Evolutionary conservation across 2,797 vertebrate genomes (phyloP), one percentile per base, ranked within the genome.

Genomic region (Pseudomugil gertrudae): DNA sequence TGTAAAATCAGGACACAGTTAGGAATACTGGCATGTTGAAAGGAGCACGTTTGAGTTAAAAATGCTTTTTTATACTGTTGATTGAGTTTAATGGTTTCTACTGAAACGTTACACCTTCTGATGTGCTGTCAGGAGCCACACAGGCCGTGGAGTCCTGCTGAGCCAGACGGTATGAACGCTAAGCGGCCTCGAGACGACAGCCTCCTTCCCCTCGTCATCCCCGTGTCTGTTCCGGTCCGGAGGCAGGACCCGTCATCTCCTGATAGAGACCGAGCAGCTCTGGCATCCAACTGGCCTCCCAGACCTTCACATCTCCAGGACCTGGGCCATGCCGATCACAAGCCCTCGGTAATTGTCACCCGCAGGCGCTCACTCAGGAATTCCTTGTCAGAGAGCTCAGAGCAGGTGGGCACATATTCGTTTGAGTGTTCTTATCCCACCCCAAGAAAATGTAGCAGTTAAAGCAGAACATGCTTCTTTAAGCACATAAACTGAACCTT

Each of bases 161-260:
- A 83, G 57, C 84, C 80, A 0, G 87, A 94, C 67, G 86, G 90
- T 23, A 83, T 92, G 58, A 84, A 85, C 32, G 71, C 91, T 48
- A 98, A 96, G 89, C 93, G 92, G 66, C 64, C 89, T 0, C 92
- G 95, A 23, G 96, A 97, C 29, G 97, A 98, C 74, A 94, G 91
- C 69, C 92, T 99, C 2, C 81, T 95, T 14, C 98, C 97, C 1
- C 95, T 99, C 33, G 95, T 99, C 81, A 98, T 99, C 86, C 98
- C 98, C 0, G 98, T 99, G 48, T 99, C 98, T 0, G 98, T 99
- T 57, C 98, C 98, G 0, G 98, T 99, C 66, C 94, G 92, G 67
- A 90, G 92, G 72, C 88, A 92, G 60, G 95, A 95, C 4, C 86
- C 91, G 3, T 82, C 92, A 0, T 94, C 91, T 55, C 85, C 91